Conservation (phyloP, 2,797 vertebrate species). For the Tragelaphus eurycerus region DNA sequence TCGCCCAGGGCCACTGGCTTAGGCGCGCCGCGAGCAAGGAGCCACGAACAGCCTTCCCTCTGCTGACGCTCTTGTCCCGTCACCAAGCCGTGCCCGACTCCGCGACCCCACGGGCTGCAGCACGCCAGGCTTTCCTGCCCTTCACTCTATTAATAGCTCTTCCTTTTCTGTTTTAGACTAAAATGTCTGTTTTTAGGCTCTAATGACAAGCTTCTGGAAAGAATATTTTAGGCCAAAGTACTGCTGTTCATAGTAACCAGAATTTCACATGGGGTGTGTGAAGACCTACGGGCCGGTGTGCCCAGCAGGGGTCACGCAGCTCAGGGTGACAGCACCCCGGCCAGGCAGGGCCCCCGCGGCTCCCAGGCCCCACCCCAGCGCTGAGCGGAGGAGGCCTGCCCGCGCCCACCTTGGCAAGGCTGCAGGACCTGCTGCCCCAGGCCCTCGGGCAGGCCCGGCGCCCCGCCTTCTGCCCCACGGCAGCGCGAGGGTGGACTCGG, state of each 20-base stretch:
- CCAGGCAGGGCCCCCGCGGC: background rate
- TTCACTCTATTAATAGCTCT: background rate
- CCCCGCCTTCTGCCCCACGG: background rate
- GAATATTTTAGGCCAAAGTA: background rate
- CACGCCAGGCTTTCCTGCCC: background rate
- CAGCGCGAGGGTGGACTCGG: background rate
- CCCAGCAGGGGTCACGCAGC: fast-evolving
- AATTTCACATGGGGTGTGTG: background rate
- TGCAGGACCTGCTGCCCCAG: background rate
- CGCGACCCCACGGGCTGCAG: background rate
- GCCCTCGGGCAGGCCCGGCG: fast-evolving
- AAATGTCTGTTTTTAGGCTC: background rate
- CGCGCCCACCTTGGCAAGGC: background rate
- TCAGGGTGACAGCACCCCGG: background rate
- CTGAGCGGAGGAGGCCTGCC: background rate
- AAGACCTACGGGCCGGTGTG: fast-evolving
- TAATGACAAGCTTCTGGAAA: background rate
- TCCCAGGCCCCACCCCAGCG: background rate
- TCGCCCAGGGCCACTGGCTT: fast-evolving
- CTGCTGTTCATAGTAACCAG: background rate
- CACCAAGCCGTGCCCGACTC: background rate
- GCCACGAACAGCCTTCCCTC: background rate
- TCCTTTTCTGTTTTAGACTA: background rate
- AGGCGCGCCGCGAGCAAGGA: background rate
- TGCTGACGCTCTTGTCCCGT: background rate